A percentile compares a stretch with the other conserved stretches of the same genome.
phyloP scores from a whole-genome alignment of 2,888 invertebrate species.

The Microplitis deprimator region DNA sequence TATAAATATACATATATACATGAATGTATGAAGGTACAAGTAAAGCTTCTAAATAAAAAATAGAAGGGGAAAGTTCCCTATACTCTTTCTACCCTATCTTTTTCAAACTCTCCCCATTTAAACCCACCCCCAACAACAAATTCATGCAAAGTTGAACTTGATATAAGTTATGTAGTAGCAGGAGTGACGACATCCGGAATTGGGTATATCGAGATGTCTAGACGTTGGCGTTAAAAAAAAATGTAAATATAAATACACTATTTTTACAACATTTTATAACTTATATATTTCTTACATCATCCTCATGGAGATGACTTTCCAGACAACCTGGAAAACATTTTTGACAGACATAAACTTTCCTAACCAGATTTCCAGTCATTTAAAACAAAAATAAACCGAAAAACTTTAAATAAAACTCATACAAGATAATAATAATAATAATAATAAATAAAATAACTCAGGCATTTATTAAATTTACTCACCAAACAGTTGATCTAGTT shows the following conservation, averaged over 20 bases:
- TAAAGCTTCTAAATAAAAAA: slow-evolving; percentile 17
- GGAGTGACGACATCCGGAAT: slow-evolving; percentile 45
- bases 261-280: not conserved
- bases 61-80: slow-evolving; percentile 22
- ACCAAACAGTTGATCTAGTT: not conserved
- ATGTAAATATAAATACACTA: too few species aligned
- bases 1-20: not conserved
- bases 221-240: slow-evolving; percentile 38
- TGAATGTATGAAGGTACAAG: slow-evolving; percentile 10
- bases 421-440: too few species aligned
- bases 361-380: not conserved
- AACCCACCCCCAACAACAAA: slow-evolving; percentile 31
- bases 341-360: not conserved
- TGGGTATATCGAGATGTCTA: slow-evolving; percentile 50
- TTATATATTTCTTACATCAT: not conserved
- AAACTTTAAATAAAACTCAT: not conserved
- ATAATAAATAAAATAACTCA: too few species aligned
- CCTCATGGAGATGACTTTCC: not conserved
- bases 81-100: slow-evolving; percentile 32
- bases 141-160: slow-evolving; percentile 46
- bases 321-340: not conserved
- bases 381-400: slow-evolving; percentile 22
- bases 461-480: slow-evolving; percentile 43
- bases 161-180: slow-evolving; percentile 54
- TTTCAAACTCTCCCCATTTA: slow-evolving; percentile 20